Conservation (phyloP, 2,888 invertebrate species). For the Antheraea yamamai region DNA sequence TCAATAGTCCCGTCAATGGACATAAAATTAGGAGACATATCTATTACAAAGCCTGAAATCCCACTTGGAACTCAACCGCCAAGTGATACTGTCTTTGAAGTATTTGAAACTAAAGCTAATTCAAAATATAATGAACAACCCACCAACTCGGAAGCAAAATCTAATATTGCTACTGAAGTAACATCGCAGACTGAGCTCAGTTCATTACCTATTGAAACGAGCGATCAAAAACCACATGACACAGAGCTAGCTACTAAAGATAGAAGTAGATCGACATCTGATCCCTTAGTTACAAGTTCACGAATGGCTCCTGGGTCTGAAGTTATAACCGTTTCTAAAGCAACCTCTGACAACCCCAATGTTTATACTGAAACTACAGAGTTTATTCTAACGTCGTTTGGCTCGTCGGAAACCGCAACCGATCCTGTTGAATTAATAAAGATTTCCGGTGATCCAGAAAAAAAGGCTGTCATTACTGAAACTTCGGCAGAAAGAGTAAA, state of each 20-base stretch:
- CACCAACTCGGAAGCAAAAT: conserved; percentile 52
- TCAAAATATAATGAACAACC: conserved; percentile 49
- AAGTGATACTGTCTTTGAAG: conserved; percentile 25
- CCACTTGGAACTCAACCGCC: conserved; percentile 18
- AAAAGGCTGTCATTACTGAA: conserved; percentile 61
- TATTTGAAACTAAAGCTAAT: conserved; percentile 34
- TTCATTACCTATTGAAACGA: conserved; percentile 72
- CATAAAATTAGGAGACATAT: conserved; percentile 31
- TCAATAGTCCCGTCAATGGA: conserved; percentile 22
- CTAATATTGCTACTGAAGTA: conserved; percentile 63
- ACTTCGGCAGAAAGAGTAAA: conserved; percentile 49
- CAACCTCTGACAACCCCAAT: conserved; percentile 41
- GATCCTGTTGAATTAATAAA: conserved; percentile 68
- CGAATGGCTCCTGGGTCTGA: conserved; percentile 50
- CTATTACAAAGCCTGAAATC: conserved; percentile 22
- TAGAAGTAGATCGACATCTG: conserved; percentile 48
- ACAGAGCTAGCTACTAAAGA: conserved; percentile 57
- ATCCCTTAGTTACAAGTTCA: conserved; percentile 42
- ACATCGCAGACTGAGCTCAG: conserved; percentile 70
- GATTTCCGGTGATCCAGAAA: conserved; percentile 54
- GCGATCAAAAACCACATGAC: conserved; percentile 71
- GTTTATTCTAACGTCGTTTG: conserved; percentile 59
- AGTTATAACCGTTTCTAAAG: conserved; percentile 50
- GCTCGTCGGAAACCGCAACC: conserved; percentile 65
- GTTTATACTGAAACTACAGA: conserved; percentile 67